These are phyloP conservation scores for Scalopus aquaticus DNA, from an alignment of 2,113 vertebrate genomes.

Conservation along the genomic window DNA sequence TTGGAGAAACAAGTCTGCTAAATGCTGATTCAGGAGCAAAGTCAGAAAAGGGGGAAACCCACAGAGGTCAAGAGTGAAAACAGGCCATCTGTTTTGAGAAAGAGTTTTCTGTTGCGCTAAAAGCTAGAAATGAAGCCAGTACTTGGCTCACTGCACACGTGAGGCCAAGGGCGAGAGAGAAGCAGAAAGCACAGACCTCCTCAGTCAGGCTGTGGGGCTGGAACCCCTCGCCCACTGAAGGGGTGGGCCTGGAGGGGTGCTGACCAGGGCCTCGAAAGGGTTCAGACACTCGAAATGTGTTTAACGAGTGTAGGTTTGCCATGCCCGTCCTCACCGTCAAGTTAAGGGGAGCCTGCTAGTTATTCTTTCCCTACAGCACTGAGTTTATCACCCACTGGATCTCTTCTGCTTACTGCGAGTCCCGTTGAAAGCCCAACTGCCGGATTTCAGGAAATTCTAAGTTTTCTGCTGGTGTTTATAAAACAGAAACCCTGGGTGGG, in stretches of 20 bases:
- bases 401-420: neutral
- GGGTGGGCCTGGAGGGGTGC: rapidly evolving
- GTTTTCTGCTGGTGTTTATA: neutral
- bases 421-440: neutral
- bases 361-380: neutral
- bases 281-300: neutral
- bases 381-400: neutral
- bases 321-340: neutral
- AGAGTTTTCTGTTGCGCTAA: neutral
- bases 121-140: neutral
- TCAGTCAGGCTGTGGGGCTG: neutral
- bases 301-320: neutral
- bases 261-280: neutral
- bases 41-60: neutral
- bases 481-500: neutral
- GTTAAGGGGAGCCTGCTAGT: neutral
- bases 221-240: rapidly evolving
- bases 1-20: neutral
- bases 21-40: neutral
- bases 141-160: neutral
- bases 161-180: neutral
- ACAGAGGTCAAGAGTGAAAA: neutral
- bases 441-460: neutral
- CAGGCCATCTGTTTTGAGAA: neutral
- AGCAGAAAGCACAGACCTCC: neutral